phyloP scores from a whole-genome alignment of 2,113 vertebrate genomes.

The Grus americana region DNA sequence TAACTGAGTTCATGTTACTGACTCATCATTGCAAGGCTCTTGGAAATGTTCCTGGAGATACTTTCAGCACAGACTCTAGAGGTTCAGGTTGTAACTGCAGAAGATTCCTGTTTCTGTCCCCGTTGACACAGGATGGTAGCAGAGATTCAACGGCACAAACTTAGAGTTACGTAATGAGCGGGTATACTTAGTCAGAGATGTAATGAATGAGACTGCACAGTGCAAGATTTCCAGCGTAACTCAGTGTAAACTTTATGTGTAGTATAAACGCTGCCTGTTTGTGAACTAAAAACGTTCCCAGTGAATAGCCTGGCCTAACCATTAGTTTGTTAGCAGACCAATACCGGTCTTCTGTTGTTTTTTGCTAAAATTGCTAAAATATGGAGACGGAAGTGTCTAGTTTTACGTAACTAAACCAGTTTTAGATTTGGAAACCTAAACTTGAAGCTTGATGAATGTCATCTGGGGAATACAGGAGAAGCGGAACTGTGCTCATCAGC shows the following conservation, averaged over 20 bases:
- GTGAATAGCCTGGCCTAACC: not conserved
- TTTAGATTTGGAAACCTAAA: not conserved
- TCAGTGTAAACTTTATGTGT: not conserved
- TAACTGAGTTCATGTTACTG: not conserved
- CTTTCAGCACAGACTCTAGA: not conserved
- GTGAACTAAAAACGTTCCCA: not conserved
- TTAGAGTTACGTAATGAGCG: accelerated
- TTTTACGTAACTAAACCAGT: not conserved
- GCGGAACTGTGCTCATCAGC: not conserved
- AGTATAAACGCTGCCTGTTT: not conserved
- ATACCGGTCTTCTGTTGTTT: not conserved
- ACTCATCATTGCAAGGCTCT: not conserved
- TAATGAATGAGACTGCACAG: not conserved
- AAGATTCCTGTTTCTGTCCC: not conserved
- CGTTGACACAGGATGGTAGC: not conserved
- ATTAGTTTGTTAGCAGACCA: not conserved
- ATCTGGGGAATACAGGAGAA: not conserved
- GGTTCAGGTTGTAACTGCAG: not conserved
- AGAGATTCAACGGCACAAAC: not conserved
- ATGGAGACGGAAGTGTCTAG: not conserved
- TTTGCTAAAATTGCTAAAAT: not conserved
- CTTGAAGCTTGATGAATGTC: not conserved
- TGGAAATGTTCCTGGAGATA: not conserved
- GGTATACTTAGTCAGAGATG: not conserved
- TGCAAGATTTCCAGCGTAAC: not conserved